A percentile compares a stretch with the other conserved stretches of the same genome.
Conservation (phyloP, 2,797 vertebrate genomes). For the Betta splendens region DNA sequence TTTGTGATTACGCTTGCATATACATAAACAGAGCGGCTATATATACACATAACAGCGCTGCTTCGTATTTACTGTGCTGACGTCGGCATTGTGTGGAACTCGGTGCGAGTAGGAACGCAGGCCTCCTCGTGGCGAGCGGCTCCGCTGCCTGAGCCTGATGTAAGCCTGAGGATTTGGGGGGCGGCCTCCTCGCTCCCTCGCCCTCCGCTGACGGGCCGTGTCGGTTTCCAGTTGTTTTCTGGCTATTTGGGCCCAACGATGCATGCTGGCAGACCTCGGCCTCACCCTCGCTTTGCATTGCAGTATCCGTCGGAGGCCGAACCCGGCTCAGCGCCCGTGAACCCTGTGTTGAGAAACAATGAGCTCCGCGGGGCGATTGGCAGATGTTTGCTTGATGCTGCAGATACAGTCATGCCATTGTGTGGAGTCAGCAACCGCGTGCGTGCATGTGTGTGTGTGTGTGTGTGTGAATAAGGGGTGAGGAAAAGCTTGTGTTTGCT, state of each 20-base stretch:
- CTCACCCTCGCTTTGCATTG: conserved; percentile 59
- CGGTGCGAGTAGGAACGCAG: conserved; percentile 34
- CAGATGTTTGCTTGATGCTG: conserved; percentile 62
- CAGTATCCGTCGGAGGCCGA: conserved; percentile 53
- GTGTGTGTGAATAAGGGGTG: conserved; percentile 38
- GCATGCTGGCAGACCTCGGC: conserved; percentile 56
- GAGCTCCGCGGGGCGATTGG: conserved; percentile 63
- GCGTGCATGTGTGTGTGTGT: conserved; percentile 36
- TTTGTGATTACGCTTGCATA: conserved; percentile 49
- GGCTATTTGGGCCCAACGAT: conserved; percentile 54
- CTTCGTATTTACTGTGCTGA: conserved; percentile 11
- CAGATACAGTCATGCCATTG: conserved; percentile 64
- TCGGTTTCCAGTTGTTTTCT: conserved; percentile 57
- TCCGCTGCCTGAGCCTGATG: conserved; percentile 12
- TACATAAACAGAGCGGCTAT: conserved; percentile 20
- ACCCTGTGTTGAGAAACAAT: conserved; percentile 58
- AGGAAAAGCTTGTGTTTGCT: conserved; percentile 58
- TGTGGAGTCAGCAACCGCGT: conserved; percentile 57
- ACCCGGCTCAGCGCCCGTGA: conserved; percentile 41
- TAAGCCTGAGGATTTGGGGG: conserved; percentile 38
- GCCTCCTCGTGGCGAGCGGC: conserved; percentile 5
- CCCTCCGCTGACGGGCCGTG: conserved; percentile 27
- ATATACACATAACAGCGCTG: too few species aligned
- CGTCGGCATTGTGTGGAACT: conserved; percentile 42
- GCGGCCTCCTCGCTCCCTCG: conserved; percentile 19